Evolutionary conservation across 2,113 vertebrate species (phyloP).

Genomic region (Cariama cristata): DNA sequence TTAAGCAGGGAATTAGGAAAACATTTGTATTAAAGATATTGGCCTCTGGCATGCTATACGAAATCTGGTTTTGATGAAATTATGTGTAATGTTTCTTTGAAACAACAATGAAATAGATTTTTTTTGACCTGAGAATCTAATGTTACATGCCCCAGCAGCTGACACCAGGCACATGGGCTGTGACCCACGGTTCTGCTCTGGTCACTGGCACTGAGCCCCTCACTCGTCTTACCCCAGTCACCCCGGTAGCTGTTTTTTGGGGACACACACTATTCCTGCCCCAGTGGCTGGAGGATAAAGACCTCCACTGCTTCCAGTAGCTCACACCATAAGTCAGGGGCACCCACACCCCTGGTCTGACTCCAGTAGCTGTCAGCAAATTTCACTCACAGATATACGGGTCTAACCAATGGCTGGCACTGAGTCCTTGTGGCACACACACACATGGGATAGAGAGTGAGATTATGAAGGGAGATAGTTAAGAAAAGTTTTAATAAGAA

Average conservation of each 20-base stretch:
- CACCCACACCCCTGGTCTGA: background rate
- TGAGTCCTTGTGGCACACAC: background rate
- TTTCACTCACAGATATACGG: background rate
- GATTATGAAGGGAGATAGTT: background rate
- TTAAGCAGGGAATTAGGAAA: background rate
- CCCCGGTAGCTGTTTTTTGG: background rate
- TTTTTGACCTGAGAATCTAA: background rate
- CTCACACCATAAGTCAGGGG: background rate
- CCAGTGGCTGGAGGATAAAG: background rate
- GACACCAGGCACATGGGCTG: background rate
- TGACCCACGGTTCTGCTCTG: accelerated
- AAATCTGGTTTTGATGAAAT: background rate
- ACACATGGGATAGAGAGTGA: accelerated
- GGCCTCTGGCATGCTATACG: background rate
- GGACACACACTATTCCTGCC: background rate
- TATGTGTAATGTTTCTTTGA: background rate
- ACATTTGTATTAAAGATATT: background rate
- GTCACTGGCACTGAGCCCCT: accelerated
- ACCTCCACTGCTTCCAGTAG: background rate
- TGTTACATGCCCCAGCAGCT: background rate
- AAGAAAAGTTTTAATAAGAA: background rate
- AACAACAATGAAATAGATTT: background rate
- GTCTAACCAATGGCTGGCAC: background rate
- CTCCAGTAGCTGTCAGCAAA: no score
- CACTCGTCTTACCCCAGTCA: background rate